Conservation (phyloP, 2,113 vertebrate species). For the Archilochus colubris region DNA sequence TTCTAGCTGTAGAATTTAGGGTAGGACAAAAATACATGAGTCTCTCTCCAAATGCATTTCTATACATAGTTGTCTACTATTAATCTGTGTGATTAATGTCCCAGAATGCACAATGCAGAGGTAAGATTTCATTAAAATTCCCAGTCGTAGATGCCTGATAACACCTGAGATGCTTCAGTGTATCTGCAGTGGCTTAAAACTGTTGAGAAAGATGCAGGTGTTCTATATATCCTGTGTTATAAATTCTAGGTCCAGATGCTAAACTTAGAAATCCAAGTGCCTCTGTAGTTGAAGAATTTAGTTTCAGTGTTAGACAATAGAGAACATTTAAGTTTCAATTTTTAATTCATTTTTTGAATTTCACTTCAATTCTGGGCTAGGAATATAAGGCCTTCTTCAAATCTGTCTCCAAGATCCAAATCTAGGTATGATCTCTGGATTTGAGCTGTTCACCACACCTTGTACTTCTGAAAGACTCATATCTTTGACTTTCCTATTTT, state of each 20-base stretch:
- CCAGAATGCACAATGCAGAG: not conserved
- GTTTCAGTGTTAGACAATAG: not conserved
- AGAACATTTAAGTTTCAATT: not conserved
- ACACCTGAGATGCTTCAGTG: not conserved
- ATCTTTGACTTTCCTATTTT: not conserved
- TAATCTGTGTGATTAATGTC: not conserved
- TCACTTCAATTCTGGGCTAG: not conserved
- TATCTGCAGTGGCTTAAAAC: not conserved
- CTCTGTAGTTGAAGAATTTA: not conserved
- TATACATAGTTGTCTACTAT: not conserved
- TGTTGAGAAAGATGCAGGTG: not conserved
- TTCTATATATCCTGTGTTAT: too few relatives aligned
- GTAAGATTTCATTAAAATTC: not conserved
- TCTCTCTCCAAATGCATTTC: not conserved
- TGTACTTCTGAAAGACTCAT: not conserved
- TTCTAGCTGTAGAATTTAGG: not conserved
- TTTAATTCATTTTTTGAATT: not conserved
- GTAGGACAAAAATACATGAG: fast-evolving
- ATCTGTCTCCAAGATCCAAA: not conserved
- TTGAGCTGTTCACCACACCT: not conserved
- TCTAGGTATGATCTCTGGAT: not conserved
- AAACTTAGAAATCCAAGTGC: not conserved
- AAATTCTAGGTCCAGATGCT: not conserved
- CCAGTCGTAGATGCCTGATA: not conserved
- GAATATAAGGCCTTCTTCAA: not conserved